phyloP scores from a whole-genome alignment of 1,140 invertebrate species.

The Heliothis virescens region DNA sequence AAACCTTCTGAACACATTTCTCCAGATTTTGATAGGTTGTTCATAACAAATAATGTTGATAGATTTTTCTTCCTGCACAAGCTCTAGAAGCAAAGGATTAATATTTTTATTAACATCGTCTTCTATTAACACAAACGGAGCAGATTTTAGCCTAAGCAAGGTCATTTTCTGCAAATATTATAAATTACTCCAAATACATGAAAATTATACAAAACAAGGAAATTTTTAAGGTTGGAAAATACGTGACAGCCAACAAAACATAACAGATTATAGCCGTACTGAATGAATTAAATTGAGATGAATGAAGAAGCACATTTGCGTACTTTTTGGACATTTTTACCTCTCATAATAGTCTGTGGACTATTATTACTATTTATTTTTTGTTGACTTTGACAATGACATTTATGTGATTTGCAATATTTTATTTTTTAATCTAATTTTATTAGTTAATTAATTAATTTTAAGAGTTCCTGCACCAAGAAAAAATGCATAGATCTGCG shows the following conservation, averaged over 20 bases:
- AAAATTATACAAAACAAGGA: neutral
- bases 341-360: too few relatives aligned
- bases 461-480: neutral
- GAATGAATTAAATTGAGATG: too few relatives aligned
- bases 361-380: too few relatives aligned
- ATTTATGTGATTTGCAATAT: too few relatives aligned
- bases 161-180: slow-evolving; percentile 61
- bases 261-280: too few relatives aligned
- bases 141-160: slow-evolving; percentile 71
- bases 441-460: slow-evolving; percentile 1
- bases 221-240: too few relatives aligned
- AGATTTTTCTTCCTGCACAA: slow-evolving; percentile 62
- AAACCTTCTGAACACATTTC: slow-evolving; percentile 65
- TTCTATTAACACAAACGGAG: slow-evolving; percentile 72
- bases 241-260: too few relatives aligned
- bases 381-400: neutral
- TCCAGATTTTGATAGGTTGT: slow-evolving; percentile 74
- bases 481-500: slow-evolving; percentile 50
- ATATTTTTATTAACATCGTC: slow-evolving; percentile 74
- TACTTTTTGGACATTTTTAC: too few relatives aligned
- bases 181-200: neutral
- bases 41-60: slow-evolving; percentile 76
- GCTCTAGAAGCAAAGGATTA: slow-evolving; percentile 68
- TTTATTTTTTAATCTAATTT: neutral
- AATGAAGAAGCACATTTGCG: too few relatives aligned